Conservation (phyloP, 2,113 vertebrate genomes). For the Brienomyrus brachyistius region DNA sequence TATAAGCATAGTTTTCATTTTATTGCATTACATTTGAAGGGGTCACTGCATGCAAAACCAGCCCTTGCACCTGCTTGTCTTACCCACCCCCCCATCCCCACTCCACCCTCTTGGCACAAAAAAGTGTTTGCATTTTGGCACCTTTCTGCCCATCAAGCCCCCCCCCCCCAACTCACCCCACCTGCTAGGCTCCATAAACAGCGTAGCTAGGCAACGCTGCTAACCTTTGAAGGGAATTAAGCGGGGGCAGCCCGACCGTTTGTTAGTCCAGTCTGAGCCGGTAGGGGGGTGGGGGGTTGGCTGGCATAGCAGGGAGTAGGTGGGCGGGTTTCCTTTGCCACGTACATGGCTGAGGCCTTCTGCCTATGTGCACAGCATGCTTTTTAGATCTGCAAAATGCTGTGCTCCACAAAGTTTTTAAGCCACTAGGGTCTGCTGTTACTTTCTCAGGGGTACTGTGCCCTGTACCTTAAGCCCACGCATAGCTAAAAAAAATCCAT, state of each 20-base stretch:
- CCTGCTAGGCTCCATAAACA: constrained; percentile 8
- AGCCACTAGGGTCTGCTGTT: not conserved
- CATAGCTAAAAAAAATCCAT: not conserved
- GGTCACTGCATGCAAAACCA: not conserved
- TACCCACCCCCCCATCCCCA: not conserved
- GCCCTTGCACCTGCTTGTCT: not conserved
- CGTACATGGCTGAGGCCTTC: not conserved
- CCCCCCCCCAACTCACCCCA: not conserved
- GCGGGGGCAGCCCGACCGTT: not conserved
- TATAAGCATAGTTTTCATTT: not conserved
- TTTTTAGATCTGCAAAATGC: not conserved
- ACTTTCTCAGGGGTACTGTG: not conserved
- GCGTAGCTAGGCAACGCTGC: constrained; percentile 16
- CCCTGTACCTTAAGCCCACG: not conserved
- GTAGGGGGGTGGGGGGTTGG: not conserved
- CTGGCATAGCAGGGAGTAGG: not conserved
- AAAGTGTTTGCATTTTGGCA: not conserved
- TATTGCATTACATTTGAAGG: not conserved
- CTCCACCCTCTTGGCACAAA: not conserved
- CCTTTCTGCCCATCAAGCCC: not conserved
- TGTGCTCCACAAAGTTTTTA: not conserved
- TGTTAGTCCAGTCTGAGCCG: constrained; percentile 8
- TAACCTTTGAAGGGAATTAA: constrained; percentile 24
- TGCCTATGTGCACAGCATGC: not conserved
- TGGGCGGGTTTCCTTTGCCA: not conserved